These are phyloP conservation scores for Neodiprion fabricii DNA, from an alignment of 1,140 invertebrate genomes.

Conservation along the genomic window DNA sequence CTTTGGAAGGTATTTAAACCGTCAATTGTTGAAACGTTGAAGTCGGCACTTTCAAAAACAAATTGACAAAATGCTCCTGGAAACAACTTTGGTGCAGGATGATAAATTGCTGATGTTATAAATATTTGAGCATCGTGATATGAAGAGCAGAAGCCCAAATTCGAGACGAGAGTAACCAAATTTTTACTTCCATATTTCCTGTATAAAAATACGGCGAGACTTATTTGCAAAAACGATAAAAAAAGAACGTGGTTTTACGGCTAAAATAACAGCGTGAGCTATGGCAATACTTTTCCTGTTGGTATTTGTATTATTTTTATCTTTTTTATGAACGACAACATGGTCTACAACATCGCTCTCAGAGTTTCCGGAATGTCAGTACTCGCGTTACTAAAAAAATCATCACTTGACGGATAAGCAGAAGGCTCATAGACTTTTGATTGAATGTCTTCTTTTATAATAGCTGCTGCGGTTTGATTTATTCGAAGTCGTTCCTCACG, in stretches of 20 bases:
- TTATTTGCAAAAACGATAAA: slow-evolving; percentile 32
- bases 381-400: slow-evolving; percentile 25
- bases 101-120: slow-evolving; percentile 29
- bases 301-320: background rate
- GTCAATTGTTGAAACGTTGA: slow-evolving; percentile 24
- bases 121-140: slow-evolving; percentile 29
- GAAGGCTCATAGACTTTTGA: slow-evolving; percentile 22
- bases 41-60: slow-evolving; percentile 35
- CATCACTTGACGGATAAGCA: slow-evolving; percentile 25
- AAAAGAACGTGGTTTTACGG: slow-evolving; percentile 36
- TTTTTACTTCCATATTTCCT: slow-evolving; percentile 36
- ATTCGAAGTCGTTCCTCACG: slow-evolving; percentile 29
- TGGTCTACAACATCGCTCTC: background rate
- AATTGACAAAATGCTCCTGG: slow-evolving; percentile 34
- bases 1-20: slow-evolving; percentile 31
- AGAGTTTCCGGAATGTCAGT: slow-evolving; percentile 12
- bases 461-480: slow-evolving; percentile 29
- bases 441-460: slow-evolving; percentile 35
- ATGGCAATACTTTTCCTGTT: slow-evolving; percentile 15
- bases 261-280: slow-evolving; percentile 36
- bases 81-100: slow-evolving; percentile 22
- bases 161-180: slow-evolving; percentile 30
- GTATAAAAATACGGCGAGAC: slow-evolving; percentile 29
- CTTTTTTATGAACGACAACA: slow-evolving; percentile 17
- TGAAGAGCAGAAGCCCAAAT: slow-evolving; percentile 33